Evolutionary conservation across 2,113 vertebrate genomes (phyloP).

Genomic region (Bos indicus): DNA sequence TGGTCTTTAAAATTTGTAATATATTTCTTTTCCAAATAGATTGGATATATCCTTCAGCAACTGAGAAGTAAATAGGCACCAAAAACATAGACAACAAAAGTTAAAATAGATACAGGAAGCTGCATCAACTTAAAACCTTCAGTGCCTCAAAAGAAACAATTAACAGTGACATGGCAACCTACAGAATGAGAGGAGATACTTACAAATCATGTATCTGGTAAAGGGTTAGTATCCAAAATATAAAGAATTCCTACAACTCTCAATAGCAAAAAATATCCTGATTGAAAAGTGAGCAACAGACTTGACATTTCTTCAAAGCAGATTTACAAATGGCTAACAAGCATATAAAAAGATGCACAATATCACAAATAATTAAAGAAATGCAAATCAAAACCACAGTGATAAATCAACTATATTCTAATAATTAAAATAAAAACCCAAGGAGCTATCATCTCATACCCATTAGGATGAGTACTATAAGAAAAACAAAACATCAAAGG

Average conservation of each 20-base stretch:
- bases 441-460: neutral
- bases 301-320: neutral
- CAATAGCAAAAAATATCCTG: neutral
- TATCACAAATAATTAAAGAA: neutral
- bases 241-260: neutral
- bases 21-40: neutral
- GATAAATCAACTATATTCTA: neutral
- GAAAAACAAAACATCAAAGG: neutral
- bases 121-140: neutral
- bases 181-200: neutral
- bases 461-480: neutral
- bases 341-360: neutral
- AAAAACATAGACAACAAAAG: neutral
- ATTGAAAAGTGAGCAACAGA: neutral
- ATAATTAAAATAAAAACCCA: neutral
- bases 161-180: neutral
- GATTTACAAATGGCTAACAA: neutral
- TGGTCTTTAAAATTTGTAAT: neutral
- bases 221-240: neutral
- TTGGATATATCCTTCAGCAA: neutral
- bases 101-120: neutral
- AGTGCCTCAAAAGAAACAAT: neutral
- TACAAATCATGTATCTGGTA: neutral
- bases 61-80: neutral
- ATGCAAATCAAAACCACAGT: neutral